Conservation (phyloP, 1,140 invertebrate species). For the Neodiprion lecontei region DNA sequence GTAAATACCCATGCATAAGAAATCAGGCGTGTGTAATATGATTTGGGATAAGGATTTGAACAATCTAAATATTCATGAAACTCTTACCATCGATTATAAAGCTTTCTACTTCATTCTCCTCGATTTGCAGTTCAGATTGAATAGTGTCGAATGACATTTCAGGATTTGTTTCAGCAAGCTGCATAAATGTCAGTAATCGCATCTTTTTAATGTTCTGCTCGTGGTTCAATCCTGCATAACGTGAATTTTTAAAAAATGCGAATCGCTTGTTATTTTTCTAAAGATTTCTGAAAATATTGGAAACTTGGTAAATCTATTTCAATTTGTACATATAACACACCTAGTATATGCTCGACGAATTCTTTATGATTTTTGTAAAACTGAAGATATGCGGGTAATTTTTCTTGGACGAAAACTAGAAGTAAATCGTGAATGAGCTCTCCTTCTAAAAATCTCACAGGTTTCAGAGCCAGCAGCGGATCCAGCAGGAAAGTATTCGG, state of each 20-base stretch:
- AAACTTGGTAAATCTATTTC: constrained; percentile 9
- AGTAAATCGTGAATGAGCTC: constrained; percentile 95
- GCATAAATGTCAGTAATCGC: constrained; percentile 95
- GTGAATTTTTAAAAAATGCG: constrained; percentile 20
- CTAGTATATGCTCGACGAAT: constrained; percentile 83
- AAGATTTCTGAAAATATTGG: constrained; percentile 5
- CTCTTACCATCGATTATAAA: constrained; percentile 93
- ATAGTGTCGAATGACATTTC: constrained; percentile 92
- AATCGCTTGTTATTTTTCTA: background rate
- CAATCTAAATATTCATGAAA: background rate
- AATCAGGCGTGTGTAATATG: background rate
- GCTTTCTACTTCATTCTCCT: constrained; percentile 87
- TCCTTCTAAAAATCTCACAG: constrained; percentile 94
- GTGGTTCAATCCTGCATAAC: constrained; percentile 79
- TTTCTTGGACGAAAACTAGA: constrained; percentile 95
- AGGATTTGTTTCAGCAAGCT: constrained; percentile 89
- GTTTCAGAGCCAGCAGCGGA: constrained; percentile 90
- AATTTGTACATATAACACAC: constrained; percentile 55
- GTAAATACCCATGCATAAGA: background rate
- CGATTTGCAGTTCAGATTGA: constrained; percentile 86
- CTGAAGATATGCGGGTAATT: constrained; percentile 85
- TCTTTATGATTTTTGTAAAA: constrained; percentile 95
- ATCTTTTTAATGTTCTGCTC: constrained; percentile 97
- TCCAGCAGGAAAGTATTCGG: constrained; percentile 95
- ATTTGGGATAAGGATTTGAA: background rate